Conservation (phyloP, 2,113 vertebrate species). For the Ariopsis seemanni region DNA sequence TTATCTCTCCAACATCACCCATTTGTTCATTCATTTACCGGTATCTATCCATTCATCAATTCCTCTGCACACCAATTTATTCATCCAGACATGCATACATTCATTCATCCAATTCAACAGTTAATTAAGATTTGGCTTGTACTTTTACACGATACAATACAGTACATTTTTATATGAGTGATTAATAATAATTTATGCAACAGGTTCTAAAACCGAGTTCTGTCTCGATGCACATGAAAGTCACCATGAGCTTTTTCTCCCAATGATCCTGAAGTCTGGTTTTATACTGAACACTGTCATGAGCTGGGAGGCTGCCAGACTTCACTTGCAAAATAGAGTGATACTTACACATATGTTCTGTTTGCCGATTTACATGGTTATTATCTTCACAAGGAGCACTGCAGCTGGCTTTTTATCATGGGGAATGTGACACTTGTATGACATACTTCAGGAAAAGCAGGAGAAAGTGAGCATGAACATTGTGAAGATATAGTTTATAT, state of each 20-base stretch:
- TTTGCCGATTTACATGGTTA: conserved; percentile 38
- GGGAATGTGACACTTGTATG: conserved; percentile 52
- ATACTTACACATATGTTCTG: conserved; percentile 33
- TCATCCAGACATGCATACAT: not conserved
- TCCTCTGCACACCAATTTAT: not conserved
- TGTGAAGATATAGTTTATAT: not conserved
- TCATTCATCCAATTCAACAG: not conserved
- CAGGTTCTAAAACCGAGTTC: not conserved
- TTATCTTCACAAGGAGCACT: conserved; percentile 23
- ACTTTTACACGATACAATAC: not conserved
- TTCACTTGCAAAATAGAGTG: not conserved
- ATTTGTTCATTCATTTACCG: not conserved
- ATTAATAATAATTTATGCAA: not conserved
- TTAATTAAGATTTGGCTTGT: not conserved
- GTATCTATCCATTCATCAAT: not conserved
- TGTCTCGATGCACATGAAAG: not conserved
- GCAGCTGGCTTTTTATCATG: conserved; percentile 4
- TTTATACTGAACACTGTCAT: not conserved
- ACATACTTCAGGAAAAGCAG: conserved; percentile 35
- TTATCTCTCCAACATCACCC: not conserved
- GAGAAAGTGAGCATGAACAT: not conserved
- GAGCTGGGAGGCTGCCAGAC: not conserved
- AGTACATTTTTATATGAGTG: not conserved
- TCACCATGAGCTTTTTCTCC: not conserved
- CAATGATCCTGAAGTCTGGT: not conserved